A percentile compares a stretch with the other conserved stretches of the same genome.
These are phyloP conservation scores for Cartodere bifasciata DNA, from an alignment of 2,888 invertebrate species.

Conservation along the genomic window DNA sequence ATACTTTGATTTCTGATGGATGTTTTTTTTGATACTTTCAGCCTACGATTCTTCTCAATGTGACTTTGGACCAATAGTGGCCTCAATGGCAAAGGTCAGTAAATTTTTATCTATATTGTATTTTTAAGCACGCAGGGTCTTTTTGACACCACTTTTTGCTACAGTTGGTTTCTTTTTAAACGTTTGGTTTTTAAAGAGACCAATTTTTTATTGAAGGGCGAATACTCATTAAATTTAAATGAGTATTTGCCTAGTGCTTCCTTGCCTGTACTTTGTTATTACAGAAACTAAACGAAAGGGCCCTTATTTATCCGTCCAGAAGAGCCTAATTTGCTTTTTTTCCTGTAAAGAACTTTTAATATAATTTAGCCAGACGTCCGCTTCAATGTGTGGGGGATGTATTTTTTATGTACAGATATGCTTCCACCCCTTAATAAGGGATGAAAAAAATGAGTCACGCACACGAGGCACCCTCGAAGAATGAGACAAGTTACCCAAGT, in stretches of 20 bases:
- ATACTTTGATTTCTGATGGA: conserved; percentile 16
- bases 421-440: conserved; percentile 31
- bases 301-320: too few relatives aligned
- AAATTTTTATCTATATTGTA: conserved; percentile 21
- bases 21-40: conserved; percentile 35
- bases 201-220: too few relatives aligned
- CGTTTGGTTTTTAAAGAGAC: too few relatives aligned
- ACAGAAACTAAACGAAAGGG: too few relatives aligned
- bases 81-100: conserved; percentile 40
- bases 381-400: conserved; percentile 25
- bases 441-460: conserved; percentile 36
- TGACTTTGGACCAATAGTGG: conserved; percentile 39
- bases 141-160: too few relatives aligned
- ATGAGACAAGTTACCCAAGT: too few relatives aligned
- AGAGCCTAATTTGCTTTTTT: conserved; percentile 25
- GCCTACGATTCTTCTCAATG: conserved; percentile 37
- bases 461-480: conserved; percentile 27
- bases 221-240: too few relatives aligned
- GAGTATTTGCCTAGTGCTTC: too few relatives aligned
- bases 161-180: too few relatives aligned
- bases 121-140: conserved; percentile 28
- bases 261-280: too few relatives aligned
- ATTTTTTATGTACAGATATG: conserved; percentile 36
- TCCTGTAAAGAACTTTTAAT: conserved; percentile 22
- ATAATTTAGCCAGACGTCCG: conserved; percentile 20